phyloP scores from a whole-genome alignment of 2,888 invertebrate genomes.

The Leucania comma region DNA sequence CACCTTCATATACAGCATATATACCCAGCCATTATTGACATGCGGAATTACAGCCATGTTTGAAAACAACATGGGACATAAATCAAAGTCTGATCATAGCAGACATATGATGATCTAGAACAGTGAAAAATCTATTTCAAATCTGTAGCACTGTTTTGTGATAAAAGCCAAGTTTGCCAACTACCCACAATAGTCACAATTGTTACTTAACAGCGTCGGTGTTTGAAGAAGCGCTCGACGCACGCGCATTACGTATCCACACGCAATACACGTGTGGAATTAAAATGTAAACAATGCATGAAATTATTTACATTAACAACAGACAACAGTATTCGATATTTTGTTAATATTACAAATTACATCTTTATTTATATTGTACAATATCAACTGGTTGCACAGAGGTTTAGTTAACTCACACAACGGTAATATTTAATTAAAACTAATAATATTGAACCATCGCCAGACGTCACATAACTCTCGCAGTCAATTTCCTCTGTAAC shows the following conservation, averaged over 20 bases:
- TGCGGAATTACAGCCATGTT: neutral
- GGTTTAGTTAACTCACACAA: constrained; percentile 7
- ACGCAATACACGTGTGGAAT: too few relatives aligned
- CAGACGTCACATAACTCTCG: constrained; percentile 30
- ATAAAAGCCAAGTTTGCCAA: too few relatives aligned
- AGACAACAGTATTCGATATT: too few relatives aligned
- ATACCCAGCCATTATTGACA: neutral
- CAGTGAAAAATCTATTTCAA: too few relatives aligned
- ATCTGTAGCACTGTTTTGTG: too few relatives aligned
- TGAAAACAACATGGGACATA: neutral
- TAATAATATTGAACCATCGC: constrained; percentile 7
- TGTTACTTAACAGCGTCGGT: too few relatives aligned
- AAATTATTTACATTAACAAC: neutral
- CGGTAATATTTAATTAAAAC: constrained; percentile 41
- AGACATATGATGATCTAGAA: too few relatives aligned
- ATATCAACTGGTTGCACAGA: constrained; percentile 8
- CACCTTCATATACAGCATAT: too few relatives aligned
- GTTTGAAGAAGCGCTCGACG: neutral
- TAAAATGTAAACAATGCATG: neutral
- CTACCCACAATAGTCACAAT: too few relatives aligned
- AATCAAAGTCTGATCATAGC: neutral
- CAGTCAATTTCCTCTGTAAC: constrained; percentile 38
- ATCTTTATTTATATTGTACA: too few relatives aligned
- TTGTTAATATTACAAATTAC: too few relatives aligned
- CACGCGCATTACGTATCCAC: too few relatives aligned